A percentile compares a stretch with the other conserved stretches of the same genome.
Evolutionary conservation across 2,113 vertebrate genomes (phyloP).

Genomic region (Ibidorhyncha struthersii): DNA sequence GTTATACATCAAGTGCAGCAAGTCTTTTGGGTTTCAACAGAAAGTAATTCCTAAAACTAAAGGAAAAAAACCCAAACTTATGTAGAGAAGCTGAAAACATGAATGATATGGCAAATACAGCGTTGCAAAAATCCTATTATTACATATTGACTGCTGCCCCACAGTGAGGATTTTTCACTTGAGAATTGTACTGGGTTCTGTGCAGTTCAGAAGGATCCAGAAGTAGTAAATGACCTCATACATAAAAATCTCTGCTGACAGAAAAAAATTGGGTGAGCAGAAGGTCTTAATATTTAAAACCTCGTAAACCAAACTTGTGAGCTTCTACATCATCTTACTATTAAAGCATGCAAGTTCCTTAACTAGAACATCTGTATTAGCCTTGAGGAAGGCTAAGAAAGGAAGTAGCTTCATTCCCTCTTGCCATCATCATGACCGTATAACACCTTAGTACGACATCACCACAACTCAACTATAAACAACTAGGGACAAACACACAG

Average conservation of each 20-base stretch:
- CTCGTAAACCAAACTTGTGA: not conserved
- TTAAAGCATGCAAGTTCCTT: not conserved
- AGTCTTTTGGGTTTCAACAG: not conserved
- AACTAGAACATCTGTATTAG: not conserved
- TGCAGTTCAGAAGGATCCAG: not conserved
- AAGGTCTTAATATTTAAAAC: not conserved
- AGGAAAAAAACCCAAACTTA: not conserved
- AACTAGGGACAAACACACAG: not conserved
- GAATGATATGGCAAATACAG: not conserved
- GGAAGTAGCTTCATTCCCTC: not conserved
- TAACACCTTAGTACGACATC: not conserved
- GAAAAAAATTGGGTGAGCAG: not conserved
- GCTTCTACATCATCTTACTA: not conserved
- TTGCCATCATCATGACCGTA: no score
- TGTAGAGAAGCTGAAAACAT: not conserved
- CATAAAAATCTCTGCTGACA: not conserved
- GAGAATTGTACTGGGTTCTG: not conserved
- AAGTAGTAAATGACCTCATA: not conserved
- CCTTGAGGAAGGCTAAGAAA: not conserved
- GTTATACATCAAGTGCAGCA: not conserved
- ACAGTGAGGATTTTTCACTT: not conserved
- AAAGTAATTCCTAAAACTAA: not conserved
- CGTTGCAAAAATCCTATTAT: not conserved
- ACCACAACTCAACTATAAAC: not conserved
- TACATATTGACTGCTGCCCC: not conserved